Percentiles rank a stretch among this genome's conserved stretches.
phyloP scores from a whole-genome alignment of 2,113 vertebrate species.

The Propithecus coquereli region DNA sequence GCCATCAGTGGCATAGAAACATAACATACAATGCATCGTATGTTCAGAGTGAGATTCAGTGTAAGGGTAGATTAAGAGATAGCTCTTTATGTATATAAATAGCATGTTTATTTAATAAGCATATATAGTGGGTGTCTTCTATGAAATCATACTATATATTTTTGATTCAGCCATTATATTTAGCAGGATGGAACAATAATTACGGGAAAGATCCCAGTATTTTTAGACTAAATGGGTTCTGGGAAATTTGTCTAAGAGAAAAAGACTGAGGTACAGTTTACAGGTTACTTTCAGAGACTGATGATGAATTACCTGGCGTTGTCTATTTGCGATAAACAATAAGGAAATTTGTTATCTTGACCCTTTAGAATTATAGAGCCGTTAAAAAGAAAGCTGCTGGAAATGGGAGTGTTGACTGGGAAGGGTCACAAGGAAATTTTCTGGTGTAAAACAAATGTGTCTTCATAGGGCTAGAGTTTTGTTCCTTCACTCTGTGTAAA shows the following conservation, averaged over 20 bases:
- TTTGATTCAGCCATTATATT: not conserved
- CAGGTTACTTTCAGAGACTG: conserved; percentile 38
- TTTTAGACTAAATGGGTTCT: conserved; percentile 68
- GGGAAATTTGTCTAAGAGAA: conserved; percentile 48
- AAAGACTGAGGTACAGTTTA: conserved; percentile 54
- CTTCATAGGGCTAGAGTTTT: not conserved
- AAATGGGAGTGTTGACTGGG: not conserved
- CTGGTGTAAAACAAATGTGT: not conserved
- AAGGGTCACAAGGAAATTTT: not conserved
- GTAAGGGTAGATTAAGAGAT: not conserved
- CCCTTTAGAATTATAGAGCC: conserved; percentile 58
- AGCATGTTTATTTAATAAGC: conserved; percentile 30
- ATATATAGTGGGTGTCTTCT: not conserved
- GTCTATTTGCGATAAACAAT: conserved; percentile 59
- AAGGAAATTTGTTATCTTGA: conserved; percentile 64
- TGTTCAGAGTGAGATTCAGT: not conserved
- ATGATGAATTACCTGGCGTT: conserved; percentile 41
- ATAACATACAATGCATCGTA: not conserved
- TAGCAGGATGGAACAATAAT: conserved; percentile 54
- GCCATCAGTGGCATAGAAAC: not conserved
- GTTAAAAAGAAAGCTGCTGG: conserved; percentile 52
- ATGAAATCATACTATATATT: not conserved
- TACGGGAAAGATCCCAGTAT: conserved; percentile 32
- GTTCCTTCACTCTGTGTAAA: not conserved
- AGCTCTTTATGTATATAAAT: not conserved